A percentile compares a stretch with the other conserved stretches of the same genome.
phyloP scores from a whole-genome alignment of 2,113 vertebrate genomes.

The Empidonax alnorum region DNA sequence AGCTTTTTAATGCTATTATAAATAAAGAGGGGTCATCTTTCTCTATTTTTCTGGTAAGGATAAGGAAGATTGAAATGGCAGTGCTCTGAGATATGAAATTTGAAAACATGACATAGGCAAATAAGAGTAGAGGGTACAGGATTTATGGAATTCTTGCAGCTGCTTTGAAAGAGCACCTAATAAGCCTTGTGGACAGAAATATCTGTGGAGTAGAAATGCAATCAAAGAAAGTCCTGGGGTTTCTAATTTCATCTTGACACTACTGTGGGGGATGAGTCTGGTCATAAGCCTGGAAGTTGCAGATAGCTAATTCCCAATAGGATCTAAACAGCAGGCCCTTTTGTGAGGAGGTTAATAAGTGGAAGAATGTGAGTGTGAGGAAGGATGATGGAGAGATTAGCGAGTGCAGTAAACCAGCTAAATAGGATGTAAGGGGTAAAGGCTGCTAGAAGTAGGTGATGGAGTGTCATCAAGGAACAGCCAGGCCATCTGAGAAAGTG shows the following conservation, averaged over 20 bases:
- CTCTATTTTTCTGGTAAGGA: background rate
- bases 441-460: background rate
- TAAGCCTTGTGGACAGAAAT: background rate
- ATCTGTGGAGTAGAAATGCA: background rate
- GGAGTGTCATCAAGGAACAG: background rate
- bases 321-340: background rate
- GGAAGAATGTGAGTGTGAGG: background rate
- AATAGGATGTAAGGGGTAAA: background rate
- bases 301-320: background rate
- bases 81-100: background rate
- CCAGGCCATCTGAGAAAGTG: accelerated
- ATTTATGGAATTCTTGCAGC: background rate
- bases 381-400: background rate
- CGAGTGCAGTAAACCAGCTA: background rate
- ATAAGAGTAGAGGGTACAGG: background rate
- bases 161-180: background rate
- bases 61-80: background rate
- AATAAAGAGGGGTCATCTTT: background rate
- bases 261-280: background rate
- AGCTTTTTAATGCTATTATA: background rate
- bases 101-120: background rate
- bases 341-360: background rate
- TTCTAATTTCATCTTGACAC: background rate
- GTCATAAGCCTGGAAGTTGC: background rate
- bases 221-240: background rate